phyloP scores from a whole-genome alignment of 2,797 vertebrate genomes.

The Etheostoma perlongum region DNA sequence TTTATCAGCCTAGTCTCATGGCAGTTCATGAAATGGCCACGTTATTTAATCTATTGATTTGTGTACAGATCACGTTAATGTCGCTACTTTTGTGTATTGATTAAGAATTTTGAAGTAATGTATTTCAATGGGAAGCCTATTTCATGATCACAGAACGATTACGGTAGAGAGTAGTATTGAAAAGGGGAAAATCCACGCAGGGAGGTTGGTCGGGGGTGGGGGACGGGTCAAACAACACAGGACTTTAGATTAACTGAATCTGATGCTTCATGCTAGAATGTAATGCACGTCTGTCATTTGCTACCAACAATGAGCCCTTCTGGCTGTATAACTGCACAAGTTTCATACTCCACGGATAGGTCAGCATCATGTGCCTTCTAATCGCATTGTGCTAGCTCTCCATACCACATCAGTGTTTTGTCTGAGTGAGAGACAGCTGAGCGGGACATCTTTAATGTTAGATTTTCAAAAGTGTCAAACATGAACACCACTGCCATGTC shows the following conservation, averaged over 20 bases:
- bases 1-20: too few species aligned
- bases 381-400: conserved; percentile 9
- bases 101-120: too few species aligned
- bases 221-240: too few species aligned
- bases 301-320: neutral
- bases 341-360: conserved; percentile 7
- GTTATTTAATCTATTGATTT: too few species aligned
- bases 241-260: neutral
- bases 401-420: conserved; percentile 27
- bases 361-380: conserved; percentile 50
- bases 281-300: neutral
- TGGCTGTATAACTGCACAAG: neutral
- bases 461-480: conserved; percentile 35
- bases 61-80: too few species aligned
- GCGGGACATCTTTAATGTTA: conserved; percentile 19
- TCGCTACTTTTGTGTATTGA: too few species aligned
- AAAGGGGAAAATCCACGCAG: too few species aligned
- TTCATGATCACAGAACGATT: too few species aligned
- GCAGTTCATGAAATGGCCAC: too few species aligned
- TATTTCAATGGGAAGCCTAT: too few species aligned
- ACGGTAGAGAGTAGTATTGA: too few species aligned
- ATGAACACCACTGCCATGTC: conserved; percentile 65
- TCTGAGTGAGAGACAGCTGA: conserved; percentile 14
- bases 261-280: neutral
- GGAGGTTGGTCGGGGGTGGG: too few species aligned